Percentiles rank a stretch among this genome's conserved stretches.
Conservation (phyloP, 1,140 invertebrate species). For the Papilio polytes region DNA sequence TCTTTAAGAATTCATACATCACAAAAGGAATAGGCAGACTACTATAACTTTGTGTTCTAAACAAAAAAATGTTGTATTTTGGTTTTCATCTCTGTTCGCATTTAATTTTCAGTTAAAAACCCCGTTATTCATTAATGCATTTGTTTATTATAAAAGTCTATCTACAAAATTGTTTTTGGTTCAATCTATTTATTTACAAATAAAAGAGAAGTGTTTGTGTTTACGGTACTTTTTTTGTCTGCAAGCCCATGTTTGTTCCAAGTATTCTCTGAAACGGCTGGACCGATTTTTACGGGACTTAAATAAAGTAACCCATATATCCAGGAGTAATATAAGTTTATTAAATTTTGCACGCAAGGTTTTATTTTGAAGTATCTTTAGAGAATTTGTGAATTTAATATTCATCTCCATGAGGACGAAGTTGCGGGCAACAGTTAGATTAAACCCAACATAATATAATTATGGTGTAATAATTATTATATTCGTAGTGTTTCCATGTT, state of each 20-base stretch:
- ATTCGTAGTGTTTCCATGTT: not conserved
- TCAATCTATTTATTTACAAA: not conserved
- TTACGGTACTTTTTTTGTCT: not conserved
- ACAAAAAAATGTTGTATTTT: not conserved
- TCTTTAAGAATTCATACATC: conserved; percentile 19
- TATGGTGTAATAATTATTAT: not conserved
- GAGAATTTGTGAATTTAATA: no score
- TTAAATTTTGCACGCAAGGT: not conserved
- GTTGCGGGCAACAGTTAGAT: conserved; percentile 4
- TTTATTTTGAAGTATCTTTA: no score
- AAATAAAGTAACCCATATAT: not conserved
- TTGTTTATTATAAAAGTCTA: not conserved
- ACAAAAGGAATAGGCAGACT: not conserved
- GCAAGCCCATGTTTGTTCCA: not conserved
- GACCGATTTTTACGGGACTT: not conserved
- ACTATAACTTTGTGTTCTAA: not conserved
- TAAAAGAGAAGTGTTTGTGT: not conserved
- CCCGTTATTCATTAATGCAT: not conserved
- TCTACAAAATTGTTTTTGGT: not conserved
- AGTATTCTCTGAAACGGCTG: not conserved
- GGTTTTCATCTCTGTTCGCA: not conserved
- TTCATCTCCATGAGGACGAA: not conserved
- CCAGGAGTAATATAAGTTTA: not conserved
- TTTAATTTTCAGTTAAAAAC: not conserved
- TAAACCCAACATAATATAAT: not conserved